Evolutionary conservation across 2,113 vertebrate genomes (phyloP).

Genomic region (Anoplopoma fimbria): DNA sequence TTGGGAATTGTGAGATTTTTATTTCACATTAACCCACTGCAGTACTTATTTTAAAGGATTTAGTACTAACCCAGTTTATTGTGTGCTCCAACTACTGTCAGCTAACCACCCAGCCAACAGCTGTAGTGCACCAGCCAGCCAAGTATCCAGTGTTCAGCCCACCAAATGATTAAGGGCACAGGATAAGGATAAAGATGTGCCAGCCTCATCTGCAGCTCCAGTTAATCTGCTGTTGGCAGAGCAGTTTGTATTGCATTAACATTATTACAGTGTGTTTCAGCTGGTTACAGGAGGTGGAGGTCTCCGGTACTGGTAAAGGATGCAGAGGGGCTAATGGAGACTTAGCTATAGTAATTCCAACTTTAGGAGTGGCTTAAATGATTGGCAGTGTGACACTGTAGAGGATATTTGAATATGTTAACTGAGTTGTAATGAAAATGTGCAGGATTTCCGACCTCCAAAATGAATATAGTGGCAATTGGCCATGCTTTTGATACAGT

Average conservation of each 20-base stretch:
- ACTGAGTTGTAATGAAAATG: constrained; percentile 28
- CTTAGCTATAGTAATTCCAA: constrained; percentile 36
- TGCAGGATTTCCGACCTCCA: constrained; percentile 30
- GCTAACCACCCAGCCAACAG: constrained; percentile 9
- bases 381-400: not conserved
- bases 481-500: not conserved
- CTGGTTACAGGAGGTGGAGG: constrained; percentile 19
- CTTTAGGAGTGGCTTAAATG: constrained; percentile 21
- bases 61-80: not conserved
- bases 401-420: constrained; percentile 15
- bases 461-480: constrained; percentile 17
- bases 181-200: constrained; percentile 49
- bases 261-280: constrained; percentile 51
- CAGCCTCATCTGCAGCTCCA: constrained; percentile 42
- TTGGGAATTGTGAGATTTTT: not conserved
- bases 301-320: not conserved
- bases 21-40: too few relatives aligned
- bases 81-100: not conserved
- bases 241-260: constrained; percentile 38
- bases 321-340: constrained; percentile 20
- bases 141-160: constrained; percentile 12
- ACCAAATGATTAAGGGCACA: constrained; percentile 52
- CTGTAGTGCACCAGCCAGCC: constrained; percentile 19
- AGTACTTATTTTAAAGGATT: constrained; percentile 15
- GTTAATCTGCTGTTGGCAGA: constrained; percentile 60